phyloP scores from a whole-genome alignment of 2,113 vertebrate genomes.

The Nannobrachium achirus region DNA sequence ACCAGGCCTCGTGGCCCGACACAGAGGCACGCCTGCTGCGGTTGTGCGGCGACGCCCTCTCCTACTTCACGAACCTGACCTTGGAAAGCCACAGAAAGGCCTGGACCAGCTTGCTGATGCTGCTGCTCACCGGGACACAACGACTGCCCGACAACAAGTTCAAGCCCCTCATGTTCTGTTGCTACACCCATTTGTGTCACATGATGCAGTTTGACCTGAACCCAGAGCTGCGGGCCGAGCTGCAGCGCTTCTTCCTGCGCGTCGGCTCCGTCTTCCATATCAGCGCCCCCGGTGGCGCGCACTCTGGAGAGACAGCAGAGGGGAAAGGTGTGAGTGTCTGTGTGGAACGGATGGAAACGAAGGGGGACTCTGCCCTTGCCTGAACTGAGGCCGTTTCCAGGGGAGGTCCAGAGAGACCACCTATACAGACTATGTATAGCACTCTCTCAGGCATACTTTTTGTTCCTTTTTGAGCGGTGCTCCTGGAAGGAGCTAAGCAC shows the following conservation, averaged over 20 bases:
- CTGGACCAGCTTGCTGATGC: constrained; percentile 84
- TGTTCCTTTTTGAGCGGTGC: too few relatives aligned
- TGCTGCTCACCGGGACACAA: constrained; percentile 77
- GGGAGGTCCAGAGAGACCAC: too few relatives aligned
- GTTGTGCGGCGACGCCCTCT: constrained; percentile 87
- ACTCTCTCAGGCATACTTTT: too few relatives aligned
- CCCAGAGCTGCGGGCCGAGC: constrained; percentile 84
- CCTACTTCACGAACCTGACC: constrained; percentile 85
- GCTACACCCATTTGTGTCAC: constrained; percentile 86
- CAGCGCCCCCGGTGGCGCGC: not conserved
- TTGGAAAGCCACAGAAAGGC: constrained; percentile 87
- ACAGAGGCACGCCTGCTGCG: constrained; percentile 83
- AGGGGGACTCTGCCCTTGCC: too few relatives aligned
- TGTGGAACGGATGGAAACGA: too few relatives aligned
- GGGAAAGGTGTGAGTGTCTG: too few relatives aligned
- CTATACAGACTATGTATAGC: too few relatives aligned
- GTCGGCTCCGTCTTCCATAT: constrained; percentile 87
- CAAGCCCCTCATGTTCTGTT: constrained; percentile 85
- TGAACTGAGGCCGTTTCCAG: too few relatives aligned
- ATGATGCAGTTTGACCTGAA: constrained; percentile 89
- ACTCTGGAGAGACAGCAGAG: too few relatives aligned
- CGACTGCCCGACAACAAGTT: constrained; percentile 68
- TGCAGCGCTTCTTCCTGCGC: constrained; percentile 85
- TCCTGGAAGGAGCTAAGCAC: too few relatives aligned
- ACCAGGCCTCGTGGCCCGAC: constrained; percentile 83